These are phyloP conservation scores for Drosophila carrolli DNA, from an alignment of 1,140 invertebrate genomes.

Conservation along the genomic window DNA sequence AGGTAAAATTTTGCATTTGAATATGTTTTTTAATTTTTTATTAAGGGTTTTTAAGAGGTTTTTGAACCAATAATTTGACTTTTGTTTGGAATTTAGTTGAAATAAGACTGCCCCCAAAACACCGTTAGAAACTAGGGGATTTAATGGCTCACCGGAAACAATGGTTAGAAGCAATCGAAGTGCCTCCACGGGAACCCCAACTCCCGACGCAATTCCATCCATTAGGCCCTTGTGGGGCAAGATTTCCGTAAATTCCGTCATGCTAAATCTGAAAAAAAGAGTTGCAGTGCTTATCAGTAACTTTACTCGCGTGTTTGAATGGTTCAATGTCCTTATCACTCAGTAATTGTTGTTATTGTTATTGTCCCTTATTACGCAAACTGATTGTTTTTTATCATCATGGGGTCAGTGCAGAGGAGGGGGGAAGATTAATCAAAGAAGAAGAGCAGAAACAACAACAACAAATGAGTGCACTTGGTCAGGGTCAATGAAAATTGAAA, in stretches of 20 bases:
- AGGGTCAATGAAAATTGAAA: slow-evolving; percentile 30
- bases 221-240: slow-evolving; percentile 20
- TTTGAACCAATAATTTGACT: too few species aligned
- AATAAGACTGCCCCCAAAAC: too few species aligned
- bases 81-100: too few species aligned
- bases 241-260: slow-evolving; percentile 18
- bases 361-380: slow-evolving; percentile 39
- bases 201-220: slow-evolving; percentile 61
- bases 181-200: slow-evolving; percentile 87
- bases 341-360: slow-evolving; percentile 40
- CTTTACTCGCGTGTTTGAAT: slow-evolving; percentile 25
- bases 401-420: background rate
- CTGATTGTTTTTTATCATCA: slow-evolving; percentile 39
- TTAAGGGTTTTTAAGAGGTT: too few species aligned
- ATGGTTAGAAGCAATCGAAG: slow-evolving; percentile 89
- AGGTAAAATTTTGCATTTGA: too few species aligned
- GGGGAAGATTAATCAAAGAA: slow-evolving; percentile 2
- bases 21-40: too few species aligned
- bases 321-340: slow-evolving; percentile 34
- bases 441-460: slow-evolving; percentile 20
- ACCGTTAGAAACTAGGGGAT: too few species aligned
- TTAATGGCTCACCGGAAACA: slow-evolving; percentile 86
- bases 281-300: slow-evolving; percentile 18
- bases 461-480: slow-evolving; percentile 42
- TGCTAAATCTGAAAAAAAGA: slow-evolving; percentile 39